Percentiles rank a stretch among this genome's conserved stretches.
phyloP scores from a whole-genome alignment of 2,113 vertebrate genomes.

The Pelodiscus sinensis region DNA sequence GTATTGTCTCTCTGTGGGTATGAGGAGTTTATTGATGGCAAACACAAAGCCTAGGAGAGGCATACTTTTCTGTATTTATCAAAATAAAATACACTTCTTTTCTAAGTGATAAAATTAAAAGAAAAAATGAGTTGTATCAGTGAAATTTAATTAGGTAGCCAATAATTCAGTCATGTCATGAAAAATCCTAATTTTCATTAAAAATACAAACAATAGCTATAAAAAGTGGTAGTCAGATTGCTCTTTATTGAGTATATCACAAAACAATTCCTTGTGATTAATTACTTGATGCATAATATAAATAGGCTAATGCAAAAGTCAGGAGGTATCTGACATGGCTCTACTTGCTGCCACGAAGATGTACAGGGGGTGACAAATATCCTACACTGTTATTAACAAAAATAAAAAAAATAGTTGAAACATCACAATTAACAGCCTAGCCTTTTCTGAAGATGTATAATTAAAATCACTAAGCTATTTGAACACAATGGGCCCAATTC shows the following conservation, averaged over 20 bases:
- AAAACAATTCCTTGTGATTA: slow-evolving; percentile 34
- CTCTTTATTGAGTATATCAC: slow-evolving; percentile 23
- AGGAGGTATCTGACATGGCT: slow-evolving; percentile 50
- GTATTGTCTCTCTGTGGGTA: too few relatives aligned
- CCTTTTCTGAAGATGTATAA: slow-evolving; percentile 30
- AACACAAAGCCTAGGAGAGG: too few relatives aligned
- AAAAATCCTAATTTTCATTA: slow-evolving; percentile 17
- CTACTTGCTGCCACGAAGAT: slow-evolving; percentile 43
- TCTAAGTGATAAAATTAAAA: too few relatives aligned
- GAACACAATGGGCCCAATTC: slow-evolving; percentile 16
- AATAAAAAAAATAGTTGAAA: slow-evolving; percentile 53
- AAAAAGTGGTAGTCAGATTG: slow-evolving; percentile 17
- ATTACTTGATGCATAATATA: slow-evolving; percentile 46
- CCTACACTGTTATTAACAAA: slow-evolving; percentile 14
- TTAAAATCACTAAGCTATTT: slow-evolving; percentile 4
- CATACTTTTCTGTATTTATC: too few relatives aligned
- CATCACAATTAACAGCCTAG: slow-evolving; percentile 18
- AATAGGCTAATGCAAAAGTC: slow-evolving; percentile 47
- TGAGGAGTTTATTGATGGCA: too few relatives aligned
- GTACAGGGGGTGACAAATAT: slow-evolving; percentile 44
- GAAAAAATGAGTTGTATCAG: too few relatives aligned
- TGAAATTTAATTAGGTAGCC: neutral
- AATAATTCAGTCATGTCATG: neutral
- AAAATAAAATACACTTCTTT: too few relatives aligned
- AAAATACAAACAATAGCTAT: slow-evolving; percentile 43